phyloP scores from a whole-genome alignment of 1,140 invertebrate genomes.

The Ooceraea biroi region DNA sequence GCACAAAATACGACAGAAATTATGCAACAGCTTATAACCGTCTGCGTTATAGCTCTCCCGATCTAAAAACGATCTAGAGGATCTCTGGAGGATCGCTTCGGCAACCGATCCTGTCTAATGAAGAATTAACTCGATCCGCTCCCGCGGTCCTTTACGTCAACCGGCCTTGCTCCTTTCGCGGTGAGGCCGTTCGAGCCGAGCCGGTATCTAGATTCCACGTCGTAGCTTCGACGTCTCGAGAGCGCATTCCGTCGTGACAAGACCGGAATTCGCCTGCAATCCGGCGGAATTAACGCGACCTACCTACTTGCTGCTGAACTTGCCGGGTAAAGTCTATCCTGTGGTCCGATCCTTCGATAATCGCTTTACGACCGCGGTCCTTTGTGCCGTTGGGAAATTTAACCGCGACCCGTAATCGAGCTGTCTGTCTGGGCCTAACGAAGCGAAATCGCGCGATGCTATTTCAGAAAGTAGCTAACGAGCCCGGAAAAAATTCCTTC shows the following conservation, averaged over 20 bases:
- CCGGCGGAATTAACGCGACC: slow-evolving; percentile 42
- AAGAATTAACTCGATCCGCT: slow-evolving; percentile 31
- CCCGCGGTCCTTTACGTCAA: slow-evolving; percentile 17
- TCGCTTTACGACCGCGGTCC: slow-evolving; percentile 44
- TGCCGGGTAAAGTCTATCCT: slow-evolving; percentile 11
- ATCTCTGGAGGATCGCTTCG: not conserved
- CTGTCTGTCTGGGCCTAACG: slow-evolving; percentile 52
- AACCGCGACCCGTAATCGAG: slow-evolving; percentile 42
- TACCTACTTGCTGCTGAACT: slow-evolving; percentile 30
- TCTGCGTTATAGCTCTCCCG: no score
- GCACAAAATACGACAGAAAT: no score
- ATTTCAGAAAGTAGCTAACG: slow-evolving; percentile 41
- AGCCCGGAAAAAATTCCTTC: slow-evolving; percentile 22
- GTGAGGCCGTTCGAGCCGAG: not conserved
- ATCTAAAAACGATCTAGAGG: no score
- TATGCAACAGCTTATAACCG: no score
- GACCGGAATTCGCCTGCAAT: slow-evolving; percentile 45
- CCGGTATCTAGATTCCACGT: slow-evolving; percentile 36
- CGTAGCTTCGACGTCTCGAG: slow-evolving; percentile 27
- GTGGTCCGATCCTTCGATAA: slow-evolving; percentile 50
- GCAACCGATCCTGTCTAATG: slow-evolving; percentile 15
- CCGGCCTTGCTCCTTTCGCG: slow-evolving; percentile 28
- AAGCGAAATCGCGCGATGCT: slow-evolving; percentile 42
- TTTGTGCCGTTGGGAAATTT: slow-evolving; percentile 53
- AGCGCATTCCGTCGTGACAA: slow-evolving; percentile 54